These are phyloP conservation scores for Dermolepida albohirtum DNA, from an alignment of 2,888 invertebrate species.

Conservation along the genomic window DNA sequence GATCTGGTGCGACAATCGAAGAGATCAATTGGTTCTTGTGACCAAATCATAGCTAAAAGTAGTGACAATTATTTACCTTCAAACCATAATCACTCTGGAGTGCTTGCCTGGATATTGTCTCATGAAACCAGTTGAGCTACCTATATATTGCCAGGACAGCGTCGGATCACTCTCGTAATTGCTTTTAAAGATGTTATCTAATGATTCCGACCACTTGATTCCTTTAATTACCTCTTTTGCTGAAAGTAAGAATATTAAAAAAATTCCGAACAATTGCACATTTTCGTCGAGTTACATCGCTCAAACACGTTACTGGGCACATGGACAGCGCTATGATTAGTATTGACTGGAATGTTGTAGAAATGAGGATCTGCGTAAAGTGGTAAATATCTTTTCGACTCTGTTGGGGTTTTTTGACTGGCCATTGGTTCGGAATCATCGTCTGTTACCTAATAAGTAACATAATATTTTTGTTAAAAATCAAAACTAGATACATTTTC, in stretches of 20 bases:
- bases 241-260: constrained; percentile 59
- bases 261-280: neutral
- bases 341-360: constrained; percentile 81
- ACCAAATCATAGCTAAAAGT: constrained; percentile 80
- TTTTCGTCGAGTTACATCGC: constrained; percentile 71
- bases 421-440: constrained; percentile 62
- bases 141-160: constrained; percentile 98
- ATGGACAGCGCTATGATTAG: constrained; percentile 88
- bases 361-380: constrained; percentile 80
- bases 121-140: constrained; percentile 97
- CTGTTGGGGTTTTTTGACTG: constrained; percentile 69
- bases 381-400: constrained; percentile 68
- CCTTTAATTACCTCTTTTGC: constrained; percentile 90
- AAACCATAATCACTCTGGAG: neutral
- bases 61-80: neutral
- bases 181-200: constrained; percentile 89
- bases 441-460: constrained; percentile 55
- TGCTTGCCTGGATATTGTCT: constrained; percentile 90
- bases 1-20: constrained; percentile 95
- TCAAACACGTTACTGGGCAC: constrained; percentile 97
- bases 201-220: constrained; percentile 94
- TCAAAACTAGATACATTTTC: neutral
- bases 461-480: neutral
- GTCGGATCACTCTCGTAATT: constrained; percentile 90
- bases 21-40: constrained; percentile 83